Percentiles rank a stretch among this genome's conserved stretches.
Conservation (phyloP, 2,888 invertebrate species). For the Campopleginae sp. region DNA sequence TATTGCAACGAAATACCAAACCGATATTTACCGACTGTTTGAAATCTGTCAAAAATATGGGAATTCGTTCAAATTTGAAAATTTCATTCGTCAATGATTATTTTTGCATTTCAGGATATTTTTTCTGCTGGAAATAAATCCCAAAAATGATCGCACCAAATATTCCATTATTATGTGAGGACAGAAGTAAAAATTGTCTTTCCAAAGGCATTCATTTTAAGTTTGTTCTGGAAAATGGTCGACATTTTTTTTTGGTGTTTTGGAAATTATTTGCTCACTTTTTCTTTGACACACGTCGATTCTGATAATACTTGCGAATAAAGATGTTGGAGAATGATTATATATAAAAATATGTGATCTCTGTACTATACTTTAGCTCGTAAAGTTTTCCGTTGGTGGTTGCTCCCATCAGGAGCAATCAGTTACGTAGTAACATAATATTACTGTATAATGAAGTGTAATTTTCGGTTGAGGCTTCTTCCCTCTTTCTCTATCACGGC, state of each 20-base stretch:
- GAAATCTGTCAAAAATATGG: not conserved
- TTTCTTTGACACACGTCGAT: not conserved
- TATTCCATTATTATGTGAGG: not conserved
- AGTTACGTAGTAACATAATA: constrained; percentile 36
- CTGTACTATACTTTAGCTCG: not conserved
- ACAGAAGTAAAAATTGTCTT: constrained; percentile 2
- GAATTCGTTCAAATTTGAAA: too few relatives aligned
- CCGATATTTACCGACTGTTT: too few relatives aligned
- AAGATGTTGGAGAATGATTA: not conserved
- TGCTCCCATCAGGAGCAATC: constrained; percentile 42
- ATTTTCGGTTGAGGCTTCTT: constrained; percentile 16
- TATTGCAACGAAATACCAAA: not conserved
- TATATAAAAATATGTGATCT: not conserved
- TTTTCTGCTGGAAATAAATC: not conserved
- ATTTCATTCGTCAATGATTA: too few relatives aligned
- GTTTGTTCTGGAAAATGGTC: too few relatives aligned
- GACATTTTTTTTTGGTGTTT: too few relatives aligned
- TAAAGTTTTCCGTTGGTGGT: constrained; percentile 15
- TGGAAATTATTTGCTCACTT: not conserved
- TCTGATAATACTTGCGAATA: not conserved
- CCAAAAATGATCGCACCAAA: not conserved
- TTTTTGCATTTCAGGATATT: not conserved
- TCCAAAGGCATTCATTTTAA: not conserved
- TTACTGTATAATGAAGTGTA: constrained; percentile 31
- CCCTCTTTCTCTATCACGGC: not conserved